Conservation (phyloP, 2,888 invertebrate genomes). For the Cataglyphis rosenhaueri region DNA sequence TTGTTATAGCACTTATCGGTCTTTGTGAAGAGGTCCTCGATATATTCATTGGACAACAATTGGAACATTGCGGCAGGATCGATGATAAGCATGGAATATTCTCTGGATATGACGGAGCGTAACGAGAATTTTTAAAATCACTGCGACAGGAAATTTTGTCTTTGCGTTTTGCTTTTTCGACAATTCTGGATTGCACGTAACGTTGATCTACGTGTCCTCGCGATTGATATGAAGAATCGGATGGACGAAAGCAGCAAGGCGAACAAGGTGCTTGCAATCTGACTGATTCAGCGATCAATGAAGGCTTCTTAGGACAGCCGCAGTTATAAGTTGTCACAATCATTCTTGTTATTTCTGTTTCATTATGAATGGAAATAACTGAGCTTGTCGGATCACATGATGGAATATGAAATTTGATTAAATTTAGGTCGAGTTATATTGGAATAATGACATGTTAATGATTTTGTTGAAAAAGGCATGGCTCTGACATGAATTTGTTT, state of each 20-base stretch:
- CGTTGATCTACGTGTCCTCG: neutral
- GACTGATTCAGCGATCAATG: neutral
- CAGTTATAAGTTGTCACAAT: constrained; percentile 73
- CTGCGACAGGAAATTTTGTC: neutral
- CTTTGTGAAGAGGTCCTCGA: neutral
- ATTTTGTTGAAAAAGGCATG: neutral
- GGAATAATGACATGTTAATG: constrained; percentile 47
- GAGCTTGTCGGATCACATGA: neutral
- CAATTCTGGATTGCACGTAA: neutral
- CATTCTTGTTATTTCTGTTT: constrained; percentile 65
- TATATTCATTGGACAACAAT: neutral
- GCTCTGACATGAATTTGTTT: constrained; percentile 40
- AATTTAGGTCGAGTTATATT: constrained; percentile 13
- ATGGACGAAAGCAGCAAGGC: constrained; percentile 29
- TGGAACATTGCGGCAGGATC: neutral
- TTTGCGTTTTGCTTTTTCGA: neutral
- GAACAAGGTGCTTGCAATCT: constrained; percentile 40
- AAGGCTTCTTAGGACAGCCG: constrained; percentile 69
- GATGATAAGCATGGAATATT: neutral
- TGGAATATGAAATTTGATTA: constrained; percentile 1
- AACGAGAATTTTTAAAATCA: neutral
- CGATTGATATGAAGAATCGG: neutral
- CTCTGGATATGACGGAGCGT: neutral
- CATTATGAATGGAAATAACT: neutral
- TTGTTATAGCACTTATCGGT: neutral